Evolutionary conservation across 1,140 invertebrate genomes (phyloP).

Genomic region (Drosophila sucinea): DNA sequence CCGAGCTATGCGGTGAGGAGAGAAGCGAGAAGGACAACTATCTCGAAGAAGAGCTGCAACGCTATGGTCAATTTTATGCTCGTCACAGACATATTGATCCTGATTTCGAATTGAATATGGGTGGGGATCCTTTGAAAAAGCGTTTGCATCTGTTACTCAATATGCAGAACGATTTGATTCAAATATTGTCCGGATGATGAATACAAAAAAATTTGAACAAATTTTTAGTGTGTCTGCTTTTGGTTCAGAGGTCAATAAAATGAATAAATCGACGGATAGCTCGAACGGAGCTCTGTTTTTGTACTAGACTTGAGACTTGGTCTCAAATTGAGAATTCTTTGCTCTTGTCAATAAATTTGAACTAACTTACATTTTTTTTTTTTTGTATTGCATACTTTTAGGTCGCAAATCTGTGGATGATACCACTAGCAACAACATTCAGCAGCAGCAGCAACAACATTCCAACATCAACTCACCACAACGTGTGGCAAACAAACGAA

Average conservation of each 20-base stretch:
- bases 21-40: slow-evolving; percentile 22
- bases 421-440: slow-evolving; percentile 8
- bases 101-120: slow-evolving; percentile 8
- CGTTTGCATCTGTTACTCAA: slow-evolving; percentile 55
- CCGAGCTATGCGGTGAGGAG: slow-evolving; percentile 54
- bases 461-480: slow-evolving; percentile 61
- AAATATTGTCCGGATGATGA: slow-evolving; percentile 43
- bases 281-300: no score
- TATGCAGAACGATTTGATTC: slow-evolving; percentile 67
- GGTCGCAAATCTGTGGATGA: slow-evolving; percentile 71
- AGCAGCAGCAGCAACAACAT: slow-evolving; percentile 55
- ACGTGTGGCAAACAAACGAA: slow-evolving; percentile 75
- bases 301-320: no score
- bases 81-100: slow-evolving; percentile 12
- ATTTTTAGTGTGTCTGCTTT: not conserved
- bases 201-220: not conserved
- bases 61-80: slow-evolving; percentile 50
- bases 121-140: slow-evolving; percentile 15
- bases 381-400: slow-evolving; percentile 23
- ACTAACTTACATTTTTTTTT: not conserved
- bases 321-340: no score
- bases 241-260: not conserved
- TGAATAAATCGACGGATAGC: not conserved
- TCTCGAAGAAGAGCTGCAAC: slow-evolving; percentile 55
- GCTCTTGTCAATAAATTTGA: not conserved